phyloP scores from a whole-genome alignment of 2,888 invertebrate genomes.

The Choreutis nemorana region DNA sequence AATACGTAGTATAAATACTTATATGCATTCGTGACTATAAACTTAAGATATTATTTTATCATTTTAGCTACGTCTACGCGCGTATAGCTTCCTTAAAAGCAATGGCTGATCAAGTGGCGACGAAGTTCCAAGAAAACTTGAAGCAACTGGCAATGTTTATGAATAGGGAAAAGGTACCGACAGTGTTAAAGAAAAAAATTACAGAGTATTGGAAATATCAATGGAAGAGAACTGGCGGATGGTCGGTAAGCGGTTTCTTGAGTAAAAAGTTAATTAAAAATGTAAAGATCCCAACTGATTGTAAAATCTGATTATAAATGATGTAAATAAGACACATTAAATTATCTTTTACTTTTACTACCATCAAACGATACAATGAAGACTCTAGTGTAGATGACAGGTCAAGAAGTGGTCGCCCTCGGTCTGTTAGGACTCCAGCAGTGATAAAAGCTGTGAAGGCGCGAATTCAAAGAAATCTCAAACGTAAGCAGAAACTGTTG shows the following conservation, averaged over 20 bases:
- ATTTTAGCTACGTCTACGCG: conserved; percentile 49
- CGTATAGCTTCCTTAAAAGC: conserved; percentile 56
- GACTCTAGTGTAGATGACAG: no score
- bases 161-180: conserved; percentile 44
- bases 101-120: conserved; percentile 50
- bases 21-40: not conserved
- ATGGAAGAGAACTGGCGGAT: conserved; percentile 58
- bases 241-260: conserved; percentile 38
- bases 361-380: no score
- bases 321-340: no score
- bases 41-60: not conserved
- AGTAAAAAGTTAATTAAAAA: no score
- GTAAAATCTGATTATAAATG: no score
- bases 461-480: no score
- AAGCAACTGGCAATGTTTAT: conserved; percentile 52
- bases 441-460: no score
- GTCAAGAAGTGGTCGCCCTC: no score
- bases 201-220: conserved; percentile 58
- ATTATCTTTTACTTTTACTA: no score
- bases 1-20: not conserved
- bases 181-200: conserved; percentile 33
- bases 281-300: no score
- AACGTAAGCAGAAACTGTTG: no score
- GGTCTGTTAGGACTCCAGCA: no score
- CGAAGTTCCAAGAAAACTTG: conserved; percentile 50